Evolutionary conservation across 2,888 invertebrate genomes (phyloP), one percentile per base, ranked within the genome.

Genomic region (Fissipunctia ypsillon): DNA sequence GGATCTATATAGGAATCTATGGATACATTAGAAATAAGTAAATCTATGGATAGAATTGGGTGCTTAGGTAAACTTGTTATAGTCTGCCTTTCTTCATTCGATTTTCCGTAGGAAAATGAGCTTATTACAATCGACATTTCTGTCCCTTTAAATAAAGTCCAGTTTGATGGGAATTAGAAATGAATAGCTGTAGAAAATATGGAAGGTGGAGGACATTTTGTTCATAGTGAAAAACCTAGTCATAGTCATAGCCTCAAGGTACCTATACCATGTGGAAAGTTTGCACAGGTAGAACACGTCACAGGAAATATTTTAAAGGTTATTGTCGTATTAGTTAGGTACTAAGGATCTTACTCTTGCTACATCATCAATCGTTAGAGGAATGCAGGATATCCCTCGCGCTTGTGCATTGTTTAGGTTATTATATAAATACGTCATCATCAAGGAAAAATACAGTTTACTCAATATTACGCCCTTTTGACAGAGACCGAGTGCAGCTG

Each of bases 361-460:
- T 35, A 57, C 25, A 25, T 76, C 76, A 76, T 35, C 48, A 35
- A 28, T 14, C n/a, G 43, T 50, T 25, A 68, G 16, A 76, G 28
- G 43, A 59, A 74, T 50, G 14, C 2, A 19, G 48, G n/a, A 28
- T 57, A 76, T 50, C 3, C 57, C 57, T 19, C 19, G 6, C 28
- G 7, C 19, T 45, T 38, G 12, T 22, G 3, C 5, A 12, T 28
- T 45, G 43, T 45, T 56, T 19, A 22, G 43, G 48, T 10, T n/a
- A n/a, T 56, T 75, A 56, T n/a, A 31, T 52, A 28, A 25, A 41
- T 61, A 76, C 56, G 75, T 74, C 76, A 74, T 74, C 16, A 16
- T n/a, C n/a, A 56, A 0, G 78, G 57, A 78, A 61, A 76, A 61
- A 41, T 35, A n/a, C 54, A 10, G 19, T 19, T 31, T 43, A 41